Base-by-base conservation (phyloP, 1,140 invertebrate genomes). In the Ceratosolen fusciceps region DNA sequence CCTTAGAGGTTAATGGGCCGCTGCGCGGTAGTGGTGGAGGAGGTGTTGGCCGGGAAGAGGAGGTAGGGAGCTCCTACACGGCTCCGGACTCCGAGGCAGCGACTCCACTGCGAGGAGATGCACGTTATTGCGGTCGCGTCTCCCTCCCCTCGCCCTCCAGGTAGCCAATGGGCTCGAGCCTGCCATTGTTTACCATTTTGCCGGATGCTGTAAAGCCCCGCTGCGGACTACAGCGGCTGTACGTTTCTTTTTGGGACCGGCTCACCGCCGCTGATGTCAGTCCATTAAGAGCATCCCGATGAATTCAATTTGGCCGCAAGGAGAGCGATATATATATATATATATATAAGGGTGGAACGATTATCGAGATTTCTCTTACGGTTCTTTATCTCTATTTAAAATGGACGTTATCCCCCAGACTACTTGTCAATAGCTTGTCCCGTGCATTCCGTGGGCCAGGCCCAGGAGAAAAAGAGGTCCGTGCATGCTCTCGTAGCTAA, bases 1-100 rank as follows among this genome's bases (percentile, higher is more conserved):
- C 73, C 72, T 68, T 31, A 74, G 60, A 31, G 62, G 71, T 29
- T 67, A 74, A 58, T 72, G 77, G 76, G 1, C 19, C 12, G 19
- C 7, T 7, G 16, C 43, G n/a, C 8, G 9, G 54, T n/a, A 56
- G 54, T 7, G 54, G n/a, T 29, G 26, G 24, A 60, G 8, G 9
- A 3, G 56, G n/a, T 1, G n/a, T 8, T 19, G 56, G 56, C n/a
- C 3, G n/a, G 9, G 26, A 2, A 14, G 56, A 14, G 56, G 56
- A 14, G 14, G n/a, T n/a, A 7, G 56, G 56, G 26, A 3, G n/a
- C 12, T 3, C 9, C 21, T 52, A 52, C 49, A 52, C 10, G 49
- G 49, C 49, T 52, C 19, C 12, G 26, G 1, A 21, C 34, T 1
- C 31, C 7, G 10, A 37, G 31, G 60, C 37, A 37, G 19, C 21